These are phyloP conservation scores for human (Homo sapiens) DNA, from an alignment of 2,113 vertebrate species.

Conservation along the genomic window DNA sequence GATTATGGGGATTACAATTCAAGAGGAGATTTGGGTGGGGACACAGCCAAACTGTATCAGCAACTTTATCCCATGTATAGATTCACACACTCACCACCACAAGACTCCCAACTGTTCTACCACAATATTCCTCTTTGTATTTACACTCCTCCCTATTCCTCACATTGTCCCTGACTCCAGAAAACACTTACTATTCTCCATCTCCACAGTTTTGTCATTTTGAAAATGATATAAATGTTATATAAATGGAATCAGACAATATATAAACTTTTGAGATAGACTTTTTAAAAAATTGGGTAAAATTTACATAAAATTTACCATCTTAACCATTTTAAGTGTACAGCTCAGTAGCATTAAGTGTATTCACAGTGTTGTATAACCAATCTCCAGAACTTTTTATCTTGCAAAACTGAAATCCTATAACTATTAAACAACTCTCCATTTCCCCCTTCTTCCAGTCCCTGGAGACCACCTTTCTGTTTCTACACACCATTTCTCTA, in stretches of 20 bases:
- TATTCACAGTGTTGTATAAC: background rate
- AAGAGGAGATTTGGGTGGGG: too few relatives aligned
- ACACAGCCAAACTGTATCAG: too few relatives aligned
- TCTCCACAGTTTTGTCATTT: background rate
- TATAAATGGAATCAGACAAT: conserved; percentile 15
- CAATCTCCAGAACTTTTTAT: background rate
- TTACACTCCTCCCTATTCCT: background rate
- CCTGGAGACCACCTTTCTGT: background rate
- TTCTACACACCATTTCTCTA: background rate
- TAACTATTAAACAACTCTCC: background rate
- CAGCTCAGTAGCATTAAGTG: background rate
- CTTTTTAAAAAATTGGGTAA: background rate
- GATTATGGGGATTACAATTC: too few relatives aligned
- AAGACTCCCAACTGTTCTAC: background rate
- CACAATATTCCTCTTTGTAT: background rate
- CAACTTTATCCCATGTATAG: background rate
- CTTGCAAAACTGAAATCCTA: conserved; percentile 3
- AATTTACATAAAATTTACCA: background rate
- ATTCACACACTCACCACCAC: background rate
- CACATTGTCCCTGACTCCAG: background rate
- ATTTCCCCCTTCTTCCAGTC: background rate
- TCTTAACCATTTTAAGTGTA: background rate
- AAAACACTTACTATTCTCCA: background rate
- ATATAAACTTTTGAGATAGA: background rate
- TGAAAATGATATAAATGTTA: background rate